Conservation (phyloP, 1,140 invertebrate genomes). For the Asobara japonica region DNA sequence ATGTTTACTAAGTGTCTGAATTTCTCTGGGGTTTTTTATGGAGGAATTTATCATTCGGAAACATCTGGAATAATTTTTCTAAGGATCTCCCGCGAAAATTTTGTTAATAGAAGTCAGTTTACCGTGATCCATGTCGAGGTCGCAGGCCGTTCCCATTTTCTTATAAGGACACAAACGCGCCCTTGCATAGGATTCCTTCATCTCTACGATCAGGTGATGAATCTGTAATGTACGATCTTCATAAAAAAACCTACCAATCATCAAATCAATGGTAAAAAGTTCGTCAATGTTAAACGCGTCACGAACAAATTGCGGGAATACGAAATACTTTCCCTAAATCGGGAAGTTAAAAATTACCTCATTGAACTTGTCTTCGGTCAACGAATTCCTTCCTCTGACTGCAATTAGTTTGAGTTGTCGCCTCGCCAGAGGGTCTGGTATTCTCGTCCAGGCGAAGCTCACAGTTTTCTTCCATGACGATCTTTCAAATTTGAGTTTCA, state of each 20-base stretch:
- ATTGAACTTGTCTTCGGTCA: constrained; percentile 78
- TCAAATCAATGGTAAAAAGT: neutral
- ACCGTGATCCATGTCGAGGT: constrained; percentile 76
- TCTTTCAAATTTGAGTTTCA: constrained; percentile 78
- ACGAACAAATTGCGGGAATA: too few species aligned
- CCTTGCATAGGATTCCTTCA: constrained; percentile 83
- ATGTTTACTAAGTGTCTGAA: too few species aligned
- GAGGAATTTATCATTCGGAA: too few species aligned
- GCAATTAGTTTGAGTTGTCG: constrained; percentile 79
- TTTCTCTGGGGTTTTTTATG: too few species aligned
- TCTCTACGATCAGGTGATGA: constrained; percentile 77
- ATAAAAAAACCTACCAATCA: neutral
- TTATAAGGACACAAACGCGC: constrained; percentile 77
- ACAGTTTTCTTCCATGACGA: constrained; percentile 78
- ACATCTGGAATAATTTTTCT: too few species aligned
- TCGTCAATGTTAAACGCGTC: too few species aligned
- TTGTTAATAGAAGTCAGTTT: constrained; percentile 24
- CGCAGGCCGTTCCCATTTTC: constrained; percentile 69
- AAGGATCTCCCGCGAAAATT: too few species aligned
- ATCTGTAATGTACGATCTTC: constrained; percentile 67
- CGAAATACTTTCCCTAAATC: neutral
- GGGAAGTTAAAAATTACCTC: constrained; percentile 68
- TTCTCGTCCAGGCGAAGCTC: constrained; percentile 73
- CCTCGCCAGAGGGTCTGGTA: constrained; percentile 74
- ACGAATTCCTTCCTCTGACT: constrained; percentile 75